Evolutionary conservation across 2,888 invertebrate species (phyloP).

Genomic region (Conchocele bisecta): DNA sequence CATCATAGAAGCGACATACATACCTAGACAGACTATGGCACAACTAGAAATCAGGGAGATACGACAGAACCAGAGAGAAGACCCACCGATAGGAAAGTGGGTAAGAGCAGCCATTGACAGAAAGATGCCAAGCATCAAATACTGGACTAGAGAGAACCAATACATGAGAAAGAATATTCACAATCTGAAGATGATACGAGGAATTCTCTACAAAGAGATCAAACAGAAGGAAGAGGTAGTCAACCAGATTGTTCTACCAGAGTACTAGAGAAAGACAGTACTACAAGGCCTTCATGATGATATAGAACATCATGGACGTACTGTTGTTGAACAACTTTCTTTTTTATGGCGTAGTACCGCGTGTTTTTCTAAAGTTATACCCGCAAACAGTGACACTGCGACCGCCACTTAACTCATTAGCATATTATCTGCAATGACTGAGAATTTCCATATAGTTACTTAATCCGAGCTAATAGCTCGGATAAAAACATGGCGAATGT

Average conservation of each 20-base stretch:
- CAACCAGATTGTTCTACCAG: background rate
- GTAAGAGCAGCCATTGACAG: background rate
- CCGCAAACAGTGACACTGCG: no score
- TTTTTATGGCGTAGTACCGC: no score
- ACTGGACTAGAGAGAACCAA: background rate
- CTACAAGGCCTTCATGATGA: slow-evolving; percentile 2
- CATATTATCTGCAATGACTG: no score
- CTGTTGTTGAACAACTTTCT: no score
- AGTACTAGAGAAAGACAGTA: background rate
- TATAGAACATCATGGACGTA: slow-evolving; percentile 9
- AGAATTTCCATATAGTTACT: no score
- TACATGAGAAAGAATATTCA: background rate
- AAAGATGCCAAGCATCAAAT: background rate
- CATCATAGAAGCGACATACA: background rate
- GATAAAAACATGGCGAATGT: no score
- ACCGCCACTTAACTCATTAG: no score
- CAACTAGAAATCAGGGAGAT: slow-evolving; percentile 1
- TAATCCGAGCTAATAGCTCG: no score
- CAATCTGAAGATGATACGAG: background rate
- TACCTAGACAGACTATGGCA: background rate
- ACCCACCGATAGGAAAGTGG: background rate
- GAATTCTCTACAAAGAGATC: background rate
- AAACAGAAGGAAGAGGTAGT: background rate
- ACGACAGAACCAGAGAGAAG: background rate
- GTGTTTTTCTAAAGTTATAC: no score